phyloP scores from a whole-genome alignment of 2,113 vertebrate species.

The Aleadryas rufinucha region DNA sequence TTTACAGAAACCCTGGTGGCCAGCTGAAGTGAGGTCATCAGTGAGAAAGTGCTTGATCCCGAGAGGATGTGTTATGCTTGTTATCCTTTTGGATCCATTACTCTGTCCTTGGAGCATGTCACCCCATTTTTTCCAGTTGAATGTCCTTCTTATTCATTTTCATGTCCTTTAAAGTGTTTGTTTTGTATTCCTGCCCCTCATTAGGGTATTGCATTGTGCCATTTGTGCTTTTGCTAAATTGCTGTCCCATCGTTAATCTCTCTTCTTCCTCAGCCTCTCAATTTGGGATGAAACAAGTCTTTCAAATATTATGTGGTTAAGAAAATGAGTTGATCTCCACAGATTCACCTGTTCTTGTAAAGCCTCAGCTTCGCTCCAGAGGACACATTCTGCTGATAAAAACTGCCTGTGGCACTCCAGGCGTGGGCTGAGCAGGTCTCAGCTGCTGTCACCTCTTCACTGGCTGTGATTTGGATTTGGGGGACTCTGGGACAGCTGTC shows the following conservation, averaged over 20 bases:
- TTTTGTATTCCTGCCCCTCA: neutral
- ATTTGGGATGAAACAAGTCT: neutral
- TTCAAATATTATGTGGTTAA: neutral
- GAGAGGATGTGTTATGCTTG: neutral
- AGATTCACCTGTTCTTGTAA: neutral
- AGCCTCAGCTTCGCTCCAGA: neutral
- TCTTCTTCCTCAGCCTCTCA: neutral
- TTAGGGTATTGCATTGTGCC: accelerated
- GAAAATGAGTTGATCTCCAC: neutral
- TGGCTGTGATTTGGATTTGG: neutral
- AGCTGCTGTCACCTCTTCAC: neutral
- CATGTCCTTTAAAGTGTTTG: neutral
- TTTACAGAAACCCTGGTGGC: neutral
- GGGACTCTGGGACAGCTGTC: neutral
- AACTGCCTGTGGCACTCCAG: neutral
- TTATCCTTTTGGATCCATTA: neutral
- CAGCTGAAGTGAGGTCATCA: neutral
- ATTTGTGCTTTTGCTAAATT: neutral
- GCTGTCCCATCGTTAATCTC: neutral
- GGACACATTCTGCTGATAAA: neutral
- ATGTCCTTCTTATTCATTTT: neutral
- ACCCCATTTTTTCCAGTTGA: neutral
- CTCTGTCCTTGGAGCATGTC: neutral
- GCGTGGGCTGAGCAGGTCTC: neutral
- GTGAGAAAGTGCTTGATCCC: neutral